A percentile compares a stretch with the other conserved stretches of the same genome.
These are phyloP conservation scores for Nematolebias whitei DNA, from an alignment of 2,113 vertebrate species.

Conservation along the genomic window DNA sequence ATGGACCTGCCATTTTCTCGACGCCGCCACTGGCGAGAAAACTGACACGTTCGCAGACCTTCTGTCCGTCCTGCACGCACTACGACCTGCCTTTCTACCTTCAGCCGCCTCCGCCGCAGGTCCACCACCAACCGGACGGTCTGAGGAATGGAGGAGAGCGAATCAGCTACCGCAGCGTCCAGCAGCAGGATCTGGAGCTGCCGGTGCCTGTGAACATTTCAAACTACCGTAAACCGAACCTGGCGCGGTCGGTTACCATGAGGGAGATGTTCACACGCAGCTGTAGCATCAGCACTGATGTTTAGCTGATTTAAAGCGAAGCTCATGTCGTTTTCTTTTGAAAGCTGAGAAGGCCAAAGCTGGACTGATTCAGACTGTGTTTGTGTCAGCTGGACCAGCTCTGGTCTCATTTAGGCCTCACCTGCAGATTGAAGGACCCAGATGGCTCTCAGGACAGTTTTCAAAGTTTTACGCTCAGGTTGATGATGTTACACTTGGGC, in stretches of 20 bases:
- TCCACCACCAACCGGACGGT: conserved; percentile 82
- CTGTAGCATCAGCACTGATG: conserved; percentile 97
- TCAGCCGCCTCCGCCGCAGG: conserved; percentile 83
- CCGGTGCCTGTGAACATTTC: conserved; percentile 79
- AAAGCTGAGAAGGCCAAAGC: conserved; percentile 6
- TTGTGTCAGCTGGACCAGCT: conserved; percentile 38
- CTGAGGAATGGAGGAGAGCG: conserved; percentile 85
- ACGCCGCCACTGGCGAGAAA: conserved; percentile 84
- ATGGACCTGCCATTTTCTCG: conserved; percentile 87
- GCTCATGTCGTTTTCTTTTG: background rate
- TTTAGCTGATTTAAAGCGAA: conserved; percentile 72
- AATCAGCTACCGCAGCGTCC: conserved; percentile 84
- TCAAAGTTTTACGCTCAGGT: conserved; percentile 57
- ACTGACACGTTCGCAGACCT: conserved; percentile 80
- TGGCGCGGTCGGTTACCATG: conserved; percentile 92
- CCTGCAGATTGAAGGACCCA: conserved; percentile 48
- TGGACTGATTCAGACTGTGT: conserved; percentile 32
- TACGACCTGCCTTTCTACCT: conserved; percentile 92
- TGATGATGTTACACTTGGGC: conserved; percentile 46
- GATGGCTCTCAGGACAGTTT: conserved; percentile 69
- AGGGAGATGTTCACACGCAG: conserved; percentile 93
- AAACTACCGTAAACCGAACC: conserved; percentile 89
- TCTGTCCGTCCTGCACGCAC: conserved; percentile 88
- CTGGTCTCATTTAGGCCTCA: conserved; percentile 32
- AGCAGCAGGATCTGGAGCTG: conserved; percentile 88